Evolutionary conservation across 2,113 vertebrate species (phyloP), one percentile per base, ranked within the genome.

Genomic region (Mormyrus iriodes): DNA sequence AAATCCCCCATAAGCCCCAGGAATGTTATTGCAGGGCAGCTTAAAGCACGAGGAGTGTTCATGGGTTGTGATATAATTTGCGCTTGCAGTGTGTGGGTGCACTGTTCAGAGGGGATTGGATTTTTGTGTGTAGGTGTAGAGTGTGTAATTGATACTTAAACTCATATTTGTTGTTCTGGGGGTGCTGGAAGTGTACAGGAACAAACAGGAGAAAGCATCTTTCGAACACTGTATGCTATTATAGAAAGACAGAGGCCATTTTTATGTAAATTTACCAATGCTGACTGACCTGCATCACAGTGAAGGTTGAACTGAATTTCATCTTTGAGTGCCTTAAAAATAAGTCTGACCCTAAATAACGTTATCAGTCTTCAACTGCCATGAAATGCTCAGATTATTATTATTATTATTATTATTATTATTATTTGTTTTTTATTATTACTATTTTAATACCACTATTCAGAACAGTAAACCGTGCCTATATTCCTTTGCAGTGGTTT

Each of bases 101-200:
- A 8, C 17, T 42, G 76, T 39, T 82, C 15, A 19, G 76, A 42
- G 31, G 35, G 76, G 76, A 82, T 44, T 5, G 1, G 21, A 17
- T 42, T 76, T 82, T 82, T 82, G 15, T 82, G 76, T 82, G 76
- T 82, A 44, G 76, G 76, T 42, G 76, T 82, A 21, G 35, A 82
- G 76, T 82, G 76, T 82, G 76, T 82, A 82, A 82, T 82, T 82
- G 76, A 82, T 44, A 82, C 39, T 44, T 82, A 82, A 82, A 42
- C 39, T 82, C 76, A 44, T 13, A 69, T 69, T 69, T 69, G 61
- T n/a, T 69, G n/a, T 69, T 69, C 61, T 69, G 27, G 27, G 61
- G 76, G 15, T 82, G 39, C 42, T 44, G 76, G 42, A 8, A 82
- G 76, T 19, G 17, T 24, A 44, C 2, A 8, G 76, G 39, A 82